These are phyloP conservation scores for Tylochromis polylepis DNA, from an alignment of 2,113 vertebrate species.

Conservation along the genomic window DNA sequence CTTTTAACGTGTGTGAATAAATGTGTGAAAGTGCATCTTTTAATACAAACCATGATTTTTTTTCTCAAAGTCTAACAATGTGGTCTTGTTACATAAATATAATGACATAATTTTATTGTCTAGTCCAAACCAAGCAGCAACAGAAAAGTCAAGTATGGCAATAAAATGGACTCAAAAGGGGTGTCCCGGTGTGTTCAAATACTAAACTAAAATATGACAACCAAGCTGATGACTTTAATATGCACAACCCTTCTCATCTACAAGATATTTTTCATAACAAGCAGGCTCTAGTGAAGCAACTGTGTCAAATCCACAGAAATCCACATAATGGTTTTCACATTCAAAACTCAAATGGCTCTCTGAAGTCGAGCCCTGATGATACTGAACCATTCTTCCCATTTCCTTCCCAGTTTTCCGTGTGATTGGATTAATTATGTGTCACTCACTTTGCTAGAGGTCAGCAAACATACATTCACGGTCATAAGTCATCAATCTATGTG, in stretches of 20 bases:
- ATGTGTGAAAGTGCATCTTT: neutral
- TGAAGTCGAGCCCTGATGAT: constrained; percentile 52
- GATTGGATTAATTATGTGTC: constrained; percentile 80
- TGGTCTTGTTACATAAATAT: neutral
- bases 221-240: neutral
- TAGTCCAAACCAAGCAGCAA: neutral
- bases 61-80: neutral
- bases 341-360: constrained; percentile 65
- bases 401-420: constrained; percentile 64
- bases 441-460: constrained; percentile 78
- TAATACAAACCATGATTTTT: neutral
- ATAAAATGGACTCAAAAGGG: neutral
- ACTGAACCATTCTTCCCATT: constrained; percentile 50
- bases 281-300: neutral
- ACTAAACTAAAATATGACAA: neutral
- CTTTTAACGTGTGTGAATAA: neutral
- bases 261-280: neutral
- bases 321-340: constrained; percentile 23
- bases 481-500: constrained; percentile 82
- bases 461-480: constrained; percentile 76
- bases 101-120: neutral
- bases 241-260: neutral
- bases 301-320: neutral
- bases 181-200: neutral
- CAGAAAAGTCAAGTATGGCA: neutral